phyloP scores from a whole-genome alignment of 2,888 invertebrate species.

The Cheilosia scutellata region DNA sequence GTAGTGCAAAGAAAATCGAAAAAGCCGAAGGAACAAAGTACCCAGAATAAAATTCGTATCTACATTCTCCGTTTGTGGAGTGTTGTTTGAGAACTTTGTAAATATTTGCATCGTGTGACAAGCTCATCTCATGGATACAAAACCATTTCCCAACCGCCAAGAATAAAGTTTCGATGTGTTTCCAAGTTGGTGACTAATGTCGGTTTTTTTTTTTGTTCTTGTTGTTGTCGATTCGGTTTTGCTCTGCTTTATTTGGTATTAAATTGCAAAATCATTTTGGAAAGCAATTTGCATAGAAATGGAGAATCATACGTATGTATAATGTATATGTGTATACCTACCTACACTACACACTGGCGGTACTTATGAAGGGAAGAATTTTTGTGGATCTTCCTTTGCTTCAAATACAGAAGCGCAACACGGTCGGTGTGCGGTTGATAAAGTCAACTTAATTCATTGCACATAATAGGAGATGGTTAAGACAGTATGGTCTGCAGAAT shows the following conservation, averaged over 20 bases:
- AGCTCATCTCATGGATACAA: conserved; percentile 57
- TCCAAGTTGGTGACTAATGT: conserved; percentile 28
- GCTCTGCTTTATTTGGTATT: conserved; percentile 52
- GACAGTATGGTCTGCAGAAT: not conserved
- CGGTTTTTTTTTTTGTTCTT: not conserved
- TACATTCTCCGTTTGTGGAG: conserved; percentile 33
- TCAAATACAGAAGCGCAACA: conserved; percentile 37
- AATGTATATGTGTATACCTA: no score
- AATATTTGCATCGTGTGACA: conserved; percentile 68
- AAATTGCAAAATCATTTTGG: conserved; percentile 65
- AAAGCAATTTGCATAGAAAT: conserved; percentile 75
- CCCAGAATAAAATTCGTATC: conserved; percentile 27
- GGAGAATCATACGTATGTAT: conserved; percentile 50
- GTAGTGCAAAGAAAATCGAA: conserved; percentile 17
- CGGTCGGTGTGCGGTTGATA: conserved; percentile 34
- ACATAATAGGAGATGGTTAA: not conserved
- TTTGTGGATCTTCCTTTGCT: conserved; percentile 10
- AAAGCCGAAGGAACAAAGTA: not conserved
- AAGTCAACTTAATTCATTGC: conserved; percentile 43
- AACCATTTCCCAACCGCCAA: conserved; percentile 15
- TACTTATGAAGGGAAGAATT: conserved; percentile 8
- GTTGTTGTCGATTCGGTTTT: conserved; percentile 17
- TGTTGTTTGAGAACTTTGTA: conserved; percentile 66
- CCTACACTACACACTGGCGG: not conserved
- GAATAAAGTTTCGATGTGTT: conserved; percentile 35